These are phyloP conservation scores for Epinotia brunnichana DNA, from an alignment of 2,888 invertebrate genomes.

Conservation along the genomic window DNA sequence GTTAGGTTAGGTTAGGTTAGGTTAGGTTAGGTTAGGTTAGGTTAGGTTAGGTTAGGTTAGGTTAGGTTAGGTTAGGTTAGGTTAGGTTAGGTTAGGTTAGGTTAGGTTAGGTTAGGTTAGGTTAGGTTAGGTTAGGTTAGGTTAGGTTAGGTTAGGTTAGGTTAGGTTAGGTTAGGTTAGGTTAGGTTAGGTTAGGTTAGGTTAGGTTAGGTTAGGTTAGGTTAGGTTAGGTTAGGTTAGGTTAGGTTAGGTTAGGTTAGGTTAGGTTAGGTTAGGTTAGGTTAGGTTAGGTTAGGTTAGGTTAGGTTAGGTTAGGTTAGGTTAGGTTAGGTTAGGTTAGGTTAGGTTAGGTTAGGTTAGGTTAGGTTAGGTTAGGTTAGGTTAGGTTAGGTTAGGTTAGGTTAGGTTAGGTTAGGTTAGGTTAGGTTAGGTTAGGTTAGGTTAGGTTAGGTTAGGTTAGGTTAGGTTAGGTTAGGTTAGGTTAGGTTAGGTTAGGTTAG, in stretches of 20 bases:
- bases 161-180: conserved; percentile 47
- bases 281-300: conserved; percentile 45
- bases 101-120: conserved; percentile 48
- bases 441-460: conserved; percentile 46
- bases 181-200: conserved; percentile 47
- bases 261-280: conserved; percentile 47
- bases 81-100: conserved; percentile 48
- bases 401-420: conserved; percentile 45
- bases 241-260: conserved; percentile 48
- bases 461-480: conserved; percentile 46
- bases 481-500: conserved; percentile 46
- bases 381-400: conserved; percentile 36
- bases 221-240: conserved; percentile 48
- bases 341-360: conserved; percentile 36
- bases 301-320: conserved; percentile 45
- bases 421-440: conserved; percentile 46
- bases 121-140: conserved; percentile 48
- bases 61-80: conserved; percentile 48
- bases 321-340: conserved; percentile 35
- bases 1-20: conserved; percentile 42
- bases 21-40: conserved; percentile 41
- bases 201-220: conserved; percentile 43
- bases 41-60: conserved; percentile 37
- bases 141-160: conserved; percentile 50
- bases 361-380: conserved; percentile 36